phyloP scores from a whole-genome alignment of 1,140 invertebrate genomes.

The Amyelois transitella region DNA sequence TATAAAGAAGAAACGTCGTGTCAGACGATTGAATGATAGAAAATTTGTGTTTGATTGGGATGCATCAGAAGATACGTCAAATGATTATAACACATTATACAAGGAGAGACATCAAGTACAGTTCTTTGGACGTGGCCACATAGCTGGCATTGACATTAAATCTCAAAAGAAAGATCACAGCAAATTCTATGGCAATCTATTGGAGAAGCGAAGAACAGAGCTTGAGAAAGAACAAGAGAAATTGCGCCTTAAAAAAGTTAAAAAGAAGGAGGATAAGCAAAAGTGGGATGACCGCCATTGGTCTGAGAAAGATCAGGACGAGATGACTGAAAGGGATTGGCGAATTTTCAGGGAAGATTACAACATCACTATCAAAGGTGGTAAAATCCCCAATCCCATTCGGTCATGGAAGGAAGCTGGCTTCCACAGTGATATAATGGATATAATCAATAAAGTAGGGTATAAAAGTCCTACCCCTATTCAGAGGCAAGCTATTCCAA shows the following conservation, averaged over 20 bases:
- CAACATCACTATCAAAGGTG: slow-evolving; percentile 99
- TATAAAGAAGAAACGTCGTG: slow-evolving; percentile 93
- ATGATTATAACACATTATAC: slow-evolving; percentile 98
- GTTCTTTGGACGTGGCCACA: slow-evolving; percentile 97
- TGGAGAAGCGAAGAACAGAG: slow-evolving; percentile 96
- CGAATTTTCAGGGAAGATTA: slow-evolving; percentile 99
- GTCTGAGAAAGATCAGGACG: slow-evolving; percentile 94
- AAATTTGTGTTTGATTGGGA: slow-evolving; percentile 99
- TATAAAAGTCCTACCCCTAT: slow-evolving; percentile 99
- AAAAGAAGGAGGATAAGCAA: slow-evolving; percentile 97
- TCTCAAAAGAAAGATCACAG: slow-evolving; percentile 98
- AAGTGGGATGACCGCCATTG: slow-evolving; percentile 99
- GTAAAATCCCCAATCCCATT: slow-evolving; percentile 97
- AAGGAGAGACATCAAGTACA: slow-evolving; percentile 97
- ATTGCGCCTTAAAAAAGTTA: slow-evolving; percentile 93
- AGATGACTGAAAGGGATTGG: slow-evolving; percentile 99
- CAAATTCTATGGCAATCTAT: slow-evolving; percentile 97
- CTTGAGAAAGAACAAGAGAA: slow-evolving; percentile 99
- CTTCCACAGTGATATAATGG: slow-evolving; percentile 93
- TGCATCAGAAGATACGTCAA: slow-evolving; percentile 97
- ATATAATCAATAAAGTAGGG: slow-evolving; percentile 96
- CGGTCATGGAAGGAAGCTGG: slow-evolving; percentile 95
- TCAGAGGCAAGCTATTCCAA: slow-evolving; percentile 99
- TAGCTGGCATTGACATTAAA: slow-evolving; percentile 98
- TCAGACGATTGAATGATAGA: slow-evolving; percentile 94